Evolutionary conservation across 2,113 vertebrate species (phyloP), one percentile per base, ranked within the genome.

Genomic region (Penelope pileata): DNA sequence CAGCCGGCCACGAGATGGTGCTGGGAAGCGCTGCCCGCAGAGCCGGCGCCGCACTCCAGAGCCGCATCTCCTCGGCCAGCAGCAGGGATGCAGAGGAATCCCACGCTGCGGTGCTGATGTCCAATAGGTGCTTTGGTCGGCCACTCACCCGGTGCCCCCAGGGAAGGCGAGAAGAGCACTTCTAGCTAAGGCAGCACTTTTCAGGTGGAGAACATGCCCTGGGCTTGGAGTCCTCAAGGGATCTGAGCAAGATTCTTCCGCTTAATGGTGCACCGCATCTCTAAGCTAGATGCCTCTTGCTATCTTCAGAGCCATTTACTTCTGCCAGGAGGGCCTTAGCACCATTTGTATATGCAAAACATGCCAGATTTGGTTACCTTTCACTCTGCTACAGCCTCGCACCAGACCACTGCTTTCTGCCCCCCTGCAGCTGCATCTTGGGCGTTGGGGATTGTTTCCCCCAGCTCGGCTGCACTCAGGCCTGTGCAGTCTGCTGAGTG

Each of bases 1-100:
- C 27, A 64, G 64, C 32, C 0, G 21, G 84, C 92, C 90, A 95
- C 77, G 75, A 95, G 95, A 79, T 93, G 91, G 91, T 80, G 89
- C 83, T 96, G 91, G 75, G 60, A 93, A 83, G 51, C 32, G 24
- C 54, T 63, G 43, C 74, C 34, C 16, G 16, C 8, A 24, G 43
- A 22, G 40, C 27, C 30, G 47, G 8, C 56, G 83, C 42, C 1
- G 40, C 84, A 90, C 69, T 83, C 64, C 63, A 42, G 81, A 69
- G 48, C 42, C 0, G 0, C 36, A 47, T 54, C 58, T 73, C 26
- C 34, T 72, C 26, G 58, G 34, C 17, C 50, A 32, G 10, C 24
- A 42, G 19, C 10, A 32, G 21, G 42, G 36, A n/a, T 47, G 58
- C 54, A 14, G 45, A 77, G 27, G 36, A 77, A n/a, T 4, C 17